Evolutionary conservation across 2,888 invertebrate species (phyloP), one percentile per base, ranked within the genome.

Genomic region (Copidosoma aretas): DNA sequence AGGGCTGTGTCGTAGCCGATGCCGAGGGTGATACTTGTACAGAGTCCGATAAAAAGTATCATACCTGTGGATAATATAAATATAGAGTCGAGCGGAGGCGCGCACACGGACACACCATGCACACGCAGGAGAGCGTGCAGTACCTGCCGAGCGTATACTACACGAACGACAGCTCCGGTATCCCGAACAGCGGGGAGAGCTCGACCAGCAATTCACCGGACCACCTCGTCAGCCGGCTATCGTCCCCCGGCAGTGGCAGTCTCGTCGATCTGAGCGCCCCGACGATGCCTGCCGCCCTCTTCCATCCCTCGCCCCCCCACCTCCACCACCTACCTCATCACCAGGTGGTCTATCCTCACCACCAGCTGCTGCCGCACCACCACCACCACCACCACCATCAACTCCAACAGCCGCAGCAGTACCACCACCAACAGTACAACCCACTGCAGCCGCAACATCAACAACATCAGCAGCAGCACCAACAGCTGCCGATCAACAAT

Each of bases 181-280:
- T 80, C 12, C 80, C 80, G 0, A 78, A 80, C 63, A 81, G 80
- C 65, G 80, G 77, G 14, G 80, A 78, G 21, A 82, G 81, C 67
- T 82, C 82, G 1, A 78, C 80, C 0, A 80, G 82, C 56, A 81
- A 79, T 41, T 81, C 82, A 10, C 81, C 82, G 0, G 73, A 79
- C 51, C 77, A 76, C 52, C 61, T 78, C 68, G 79, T 78, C 24
- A 76, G 79, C 12, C 80, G 79, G 63, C 77, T 80, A 0, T 80
- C 82, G 0, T 77, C 81, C n/a, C 3, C 41, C 41, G 77, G 75
- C 0, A 32, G 41, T 14, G 10, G 49, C 80, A 80, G 61, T 8
- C 72, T 81, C 41, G 78, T 81, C 74, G 82, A 83, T 57, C 75
- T 82, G 4, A 68, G 65, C 53, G 17, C 43, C 43, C 39, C 64